These are phyloP conservation scores for Loriculus beryllinus DNA, from an alignment of 2,797 vertebrate species.

Conservation along the genomic window DNA sequence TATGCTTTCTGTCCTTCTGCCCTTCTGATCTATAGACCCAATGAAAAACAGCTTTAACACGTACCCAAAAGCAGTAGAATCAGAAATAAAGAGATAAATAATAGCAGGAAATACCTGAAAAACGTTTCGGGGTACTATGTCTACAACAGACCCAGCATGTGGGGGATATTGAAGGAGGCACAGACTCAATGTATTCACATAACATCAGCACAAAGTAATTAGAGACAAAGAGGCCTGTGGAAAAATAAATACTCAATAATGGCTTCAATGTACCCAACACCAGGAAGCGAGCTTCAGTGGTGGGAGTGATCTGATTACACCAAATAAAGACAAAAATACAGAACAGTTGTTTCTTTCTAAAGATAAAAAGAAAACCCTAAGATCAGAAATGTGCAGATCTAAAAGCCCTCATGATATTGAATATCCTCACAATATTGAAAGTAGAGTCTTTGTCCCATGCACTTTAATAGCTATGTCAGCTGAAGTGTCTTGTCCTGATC, in stretches of 20 bases:
- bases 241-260: constrained; percentile 36
- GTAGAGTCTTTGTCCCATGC: neutral
- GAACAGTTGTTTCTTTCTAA: neutral
- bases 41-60: neutral
- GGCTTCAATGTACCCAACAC: neutral
- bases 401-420: neutral
- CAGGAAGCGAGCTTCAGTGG: neutral
- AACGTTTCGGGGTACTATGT: neutral
- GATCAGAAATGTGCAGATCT: neutral
- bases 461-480: neutral
- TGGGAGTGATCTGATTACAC: neutral
- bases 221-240: neutral
- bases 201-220: neutral
- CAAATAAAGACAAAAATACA: neutral
- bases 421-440: neutral
- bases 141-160: neutral
- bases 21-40: neutral
- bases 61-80: neutral
- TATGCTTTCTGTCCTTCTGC: neutral
- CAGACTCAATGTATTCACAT: neutral
- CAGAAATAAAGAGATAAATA: neutral
- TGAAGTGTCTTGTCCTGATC: neutral
- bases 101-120: neutral
- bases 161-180: neutral
- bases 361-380: neutral